Base-by-base conservation (phyloP, 2,113 vertebrate species). In the Piaya cayana region DNA sequence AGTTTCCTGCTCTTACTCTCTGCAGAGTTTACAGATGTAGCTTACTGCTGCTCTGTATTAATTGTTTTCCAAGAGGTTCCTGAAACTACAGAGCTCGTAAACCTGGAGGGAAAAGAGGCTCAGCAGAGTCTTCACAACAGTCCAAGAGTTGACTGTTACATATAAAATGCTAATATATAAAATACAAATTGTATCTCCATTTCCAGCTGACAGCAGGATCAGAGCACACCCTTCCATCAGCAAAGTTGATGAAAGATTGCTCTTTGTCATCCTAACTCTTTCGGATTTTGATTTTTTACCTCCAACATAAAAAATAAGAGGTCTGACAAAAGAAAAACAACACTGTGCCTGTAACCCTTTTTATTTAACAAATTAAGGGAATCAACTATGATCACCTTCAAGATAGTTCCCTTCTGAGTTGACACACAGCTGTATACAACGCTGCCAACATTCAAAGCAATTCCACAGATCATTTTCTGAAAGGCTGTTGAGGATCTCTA, bases 161-260 rank as follows among this genome's bases (percentile, higher is more conserved):
- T 58, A 43, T 12, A 90, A 10, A 50, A 77, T 50, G 27, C 23
- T 67, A 53, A 49, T 74, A 67, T 9, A 23, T n/a, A 68, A 88
- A 86, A 37, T n/a, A 69, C 0, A 82, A 43, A 67, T 60, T 2
- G 2, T 15, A 58, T 34, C 34, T 49, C 25, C 2, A 8, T 83
- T 83, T 88, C 52, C 90, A 93, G 60, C 43, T 75, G 75, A 63
- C 22, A 70, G 69, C 47, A 76, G 75, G 67, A 88, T 62, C 71
- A 90, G 64, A 91, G 52, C 37, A 58, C 78, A 78, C 45, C 30
- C 30, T 77, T 75, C 34, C 42, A 75, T 43, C 65, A 95, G 55
- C 30, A 77, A 58, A 84, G 45, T 69, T 42, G 75, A 91, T 88
- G 26, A 39, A 39, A 39, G 39, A 86, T 93, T 77, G 83, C 47